These are phyloP conservation scores for Oreochromis niloticus DNA, from an alignment of 2,113 vertebrate species.

Conservation along the genomic window DNA sequence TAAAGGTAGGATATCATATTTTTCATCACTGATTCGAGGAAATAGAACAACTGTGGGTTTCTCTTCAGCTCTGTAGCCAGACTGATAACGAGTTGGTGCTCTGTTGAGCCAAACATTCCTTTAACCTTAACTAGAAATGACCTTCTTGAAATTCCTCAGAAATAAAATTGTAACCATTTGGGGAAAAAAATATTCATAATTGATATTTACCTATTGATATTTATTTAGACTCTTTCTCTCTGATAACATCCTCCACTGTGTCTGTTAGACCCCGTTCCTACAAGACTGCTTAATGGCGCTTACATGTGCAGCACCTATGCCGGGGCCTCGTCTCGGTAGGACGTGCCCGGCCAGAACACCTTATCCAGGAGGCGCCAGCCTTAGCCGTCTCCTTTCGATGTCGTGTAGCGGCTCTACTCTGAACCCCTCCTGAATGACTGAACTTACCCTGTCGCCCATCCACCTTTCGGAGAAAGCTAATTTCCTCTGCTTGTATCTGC, in stretches of 20 bases:
- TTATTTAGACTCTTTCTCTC: neutral
- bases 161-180: neutral
- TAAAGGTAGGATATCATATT: neutral
- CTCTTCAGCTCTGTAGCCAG: neutral
- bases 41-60: fast-evolving
- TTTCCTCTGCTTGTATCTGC: neutral
- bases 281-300: fast-evolving
- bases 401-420: neutral
- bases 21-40: neutral
- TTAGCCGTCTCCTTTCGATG: neutral
- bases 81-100: neutral
- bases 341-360: neutral
- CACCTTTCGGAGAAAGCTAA: neutral
- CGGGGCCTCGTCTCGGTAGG: fast-evolving
- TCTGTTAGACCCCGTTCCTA: neutral
- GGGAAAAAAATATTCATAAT: neutral
- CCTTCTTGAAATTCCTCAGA: neutral
- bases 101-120: neutral
- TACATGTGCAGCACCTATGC: neutral
- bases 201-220: neutral
- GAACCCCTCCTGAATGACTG: neutral
- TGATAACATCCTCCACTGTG: neutral
- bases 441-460: neutral
- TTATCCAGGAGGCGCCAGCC: neutral
- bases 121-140: neutral